Conservation (phyloP, 2,797 vertebrate species). For the Triplophysa bombifrons region DNA sequence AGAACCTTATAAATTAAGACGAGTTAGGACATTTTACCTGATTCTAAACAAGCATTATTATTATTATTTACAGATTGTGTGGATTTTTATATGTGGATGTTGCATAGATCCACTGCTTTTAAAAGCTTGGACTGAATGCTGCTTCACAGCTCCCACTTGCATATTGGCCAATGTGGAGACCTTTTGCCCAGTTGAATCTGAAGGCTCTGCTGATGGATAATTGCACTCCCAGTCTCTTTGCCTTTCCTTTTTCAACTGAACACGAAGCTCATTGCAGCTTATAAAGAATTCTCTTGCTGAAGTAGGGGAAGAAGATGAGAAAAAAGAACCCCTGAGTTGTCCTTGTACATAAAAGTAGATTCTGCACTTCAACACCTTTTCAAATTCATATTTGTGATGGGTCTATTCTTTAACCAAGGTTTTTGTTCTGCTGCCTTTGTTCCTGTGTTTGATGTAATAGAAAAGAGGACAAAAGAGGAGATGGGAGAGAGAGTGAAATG, state of each 20-base stretch:
- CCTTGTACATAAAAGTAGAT: constrained; percentile 99
- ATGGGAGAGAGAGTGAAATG: constrained; percentile 96
- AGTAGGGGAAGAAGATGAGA: constrained; percentile 47
- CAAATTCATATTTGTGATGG: constrained; percentile 99
- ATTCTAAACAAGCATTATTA: too few species aligned
- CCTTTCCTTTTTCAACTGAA: constrained; percentile 86
- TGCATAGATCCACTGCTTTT: constrained; percentile 66
- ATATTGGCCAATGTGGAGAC: constrained; percentile 89
- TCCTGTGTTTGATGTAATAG: constrained; percentile 99
- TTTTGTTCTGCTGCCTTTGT: constrained; percentile 99
- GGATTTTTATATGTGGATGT: constrained; percentile 5
- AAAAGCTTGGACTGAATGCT: constrained; percentile 84
- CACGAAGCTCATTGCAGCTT: constrained; percentile 99
- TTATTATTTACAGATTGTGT: too few species aligned
- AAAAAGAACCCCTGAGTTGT: constrained; percentile 98
- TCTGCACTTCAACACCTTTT: constrained; percentile 99
- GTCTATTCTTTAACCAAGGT: constrained; percentile 98
- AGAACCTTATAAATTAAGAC: too few species aligned
- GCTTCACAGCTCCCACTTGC: constrained; percentile 86
- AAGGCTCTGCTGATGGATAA: constrained; percentile 98
- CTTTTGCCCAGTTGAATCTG: constrained; percentile 93
- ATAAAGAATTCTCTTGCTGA: constrained; percentile 72
- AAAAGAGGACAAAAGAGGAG: constrained; percentile 99
- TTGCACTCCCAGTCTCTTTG: constrained; percentile 96
- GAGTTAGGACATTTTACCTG: too few species aligned